Percentiles rank a stretch among this genome's conserved stretches.
Evolutionary conservation across 1,140 invertebrate species (phyloP).

Genomic region (Euschistus heros): DNA sequence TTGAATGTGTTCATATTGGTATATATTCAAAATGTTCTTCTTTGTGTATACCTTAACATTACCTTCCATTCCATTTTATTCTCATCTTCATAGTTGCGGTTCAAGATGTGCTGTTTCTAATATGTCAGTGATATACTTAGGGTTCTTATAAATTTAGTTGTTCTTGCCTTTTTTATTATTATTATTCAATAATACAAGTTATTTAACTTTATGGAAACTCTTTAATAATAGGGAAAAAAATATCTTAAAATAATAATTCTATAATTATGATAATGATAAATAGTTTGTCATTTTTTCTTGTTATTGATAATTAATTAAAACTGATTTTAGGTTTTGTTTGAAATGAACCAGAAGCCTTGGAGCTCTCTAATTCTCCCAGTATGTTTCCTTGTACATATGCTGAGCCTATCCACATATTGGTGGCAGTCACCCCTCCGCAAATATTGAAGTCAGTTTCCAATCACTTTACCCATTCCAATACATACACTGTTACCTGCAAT

Average conservation of each 20-base stretch:
- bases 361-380: constrained; percentile 2
- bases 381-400: not conserved
- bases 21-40: too few species aligned
- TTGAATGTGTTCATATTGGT: too few species aligned
- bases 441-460: not conserved
- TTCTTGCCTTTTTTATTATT: not conserved
- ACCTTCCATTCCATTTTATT: too few species aligned
- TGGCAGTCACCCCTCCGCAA: not conserved
- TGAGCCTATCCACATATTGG: not conserved
- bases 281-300: not conserved
- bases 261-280: not conserved
- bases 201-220: not conserved
- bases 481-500: not conserved
- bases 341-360: not conserved
- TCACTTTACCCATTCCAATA: not conserved
- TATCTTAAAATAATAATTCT: not conserved
- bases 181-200: not conserved
- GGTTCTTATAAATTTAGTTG: too few species aligned
- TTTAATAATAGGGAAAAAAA: not conserved
- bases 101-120: too few species aligned
- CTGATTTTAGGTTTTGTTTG: not conserved
- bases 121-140: too few species aligned
- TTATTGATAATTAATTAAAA: not conserved
- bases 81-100: too few species aligned
- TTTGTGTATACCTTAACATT: too few species aligned